phyloP scores from a whole-genome alignment of 1,140 invertebrate species.

The Trichogramma pretiosum region DNA sequence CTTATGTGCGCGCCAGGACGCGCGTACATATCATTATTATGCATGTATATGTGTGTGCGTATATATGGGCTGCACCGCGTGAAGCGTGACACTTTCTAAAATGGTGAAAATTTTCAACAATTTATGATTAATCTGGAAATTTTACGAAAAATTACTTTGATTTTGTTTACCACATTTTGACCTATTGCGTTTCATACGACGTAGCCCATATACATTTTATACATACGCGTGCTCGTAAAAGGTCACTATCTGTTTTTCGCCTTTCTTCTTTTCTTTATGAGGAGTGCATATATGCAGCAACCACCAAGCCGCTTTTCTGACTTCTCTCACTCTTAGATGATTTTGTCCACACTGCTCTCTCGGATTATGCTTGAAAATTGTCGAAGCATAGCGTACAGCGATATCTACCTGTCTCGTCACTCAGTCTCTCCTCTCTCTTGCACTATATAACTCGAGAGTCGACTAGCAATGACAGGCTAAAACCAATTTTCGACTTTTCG shows the following conservation, averaged over 20 bases:
- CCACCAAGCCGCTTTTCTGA: neutral
- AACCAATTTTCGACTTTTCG: conserved; percentile 8
- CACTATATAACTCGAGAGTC: neutral
- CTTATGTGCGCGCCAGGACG: neutral
- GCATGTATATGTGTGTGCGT: neutral
- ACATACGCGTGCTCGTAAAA: too few relatives aligned
- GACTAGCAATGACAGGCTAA: neutral
- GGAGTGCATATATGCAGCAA: neutral
- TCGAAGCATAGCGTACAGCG: neutral
- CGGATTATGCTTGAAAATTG: conserved; percentile 15
- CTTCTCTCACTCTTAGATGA: too few relatives aligned
- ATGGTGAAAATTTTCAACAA: too few relatives aligned
- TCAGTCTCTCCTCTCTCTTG: neutral
- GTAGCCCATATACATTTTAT: too few relatives aligned
- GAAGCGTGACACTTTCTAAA: too few relatives aligned
- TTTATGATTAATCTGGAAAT: too few relatives aligned
- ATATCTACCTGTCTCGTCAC: conserved; percentile 1
- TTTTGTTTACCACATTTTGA: too few relatives aligned
- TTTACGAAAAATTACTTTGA: too few relatives aligned
- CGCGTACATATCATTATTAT: neutral
- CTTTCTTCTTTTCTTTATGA: neutral
- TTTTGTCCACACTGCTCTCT: conserved; percentile 10
- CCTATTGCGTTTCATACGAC: too few relatives aligned
- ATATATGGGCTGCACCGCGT: neutral
- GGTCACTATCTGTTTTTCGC: neutral